Evolutionary conservation across 2,797 vertebrate genomes (phyloP), one percentile per base, ranked within the genome.

Genomic region (Oreonectes daqikongensis): DNA sequence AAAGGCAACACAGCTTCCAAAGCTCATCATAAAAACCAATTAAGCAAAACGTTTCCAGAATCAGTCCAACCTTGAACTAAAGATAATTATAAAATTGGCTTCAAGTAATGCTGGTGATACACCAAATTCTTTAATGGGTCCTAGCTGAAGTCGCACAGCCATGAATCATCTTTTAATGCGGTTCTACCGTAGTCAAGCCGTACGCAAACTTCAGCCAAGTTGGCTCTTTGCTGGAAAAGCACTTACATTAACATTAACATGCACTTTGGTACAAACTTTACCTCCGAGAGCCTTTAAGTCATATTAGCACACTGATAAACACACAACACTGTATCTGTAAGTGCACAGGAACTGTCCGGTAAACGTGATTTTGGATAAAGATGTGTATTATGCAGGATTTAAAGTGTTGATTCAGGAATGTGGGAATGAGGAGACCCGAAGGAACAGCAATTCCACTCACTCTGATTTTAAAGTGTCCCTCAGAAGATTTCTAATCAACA

Each of bases 1-100:
- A 1, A 75, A 44, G 40, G 26, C 9, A 52, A 68, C 63, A 35
- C 50, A 10, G 55, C 80, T 72, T 75, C 73, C 67, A 77, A 81
- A 79, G 66, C 64, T 53, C 53, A 77, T 55, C 61, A 74, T 30
- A 70, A 63, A 63, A 77, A 30, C 57, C 66, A 69, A 57, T 77
- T 66, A 69, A 69, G 66, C 12, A 30, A 69, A 68, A 63, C 66
- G 0, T 38, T 53, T 70, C 67, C 35, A 40, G 30, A 69, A 69
- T 69, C 70, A 59, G 48, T 70, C 61, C 61, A 77, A 78, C 52
- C 80, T 50, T 78, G 74, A 72, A 64, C 60, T 81, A 66, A 69
- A 70, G 73, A 77, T 70, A 74, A 81, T 84, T 81, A 77, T 35
- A 57, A 74, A 83, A 67, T 77, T 79, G 77, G 80, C 77, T 79